phyloP scores from a whole-genome alignment of 2,888 invertebrate species.

The Scaptomyza caliginosa region DNA sequence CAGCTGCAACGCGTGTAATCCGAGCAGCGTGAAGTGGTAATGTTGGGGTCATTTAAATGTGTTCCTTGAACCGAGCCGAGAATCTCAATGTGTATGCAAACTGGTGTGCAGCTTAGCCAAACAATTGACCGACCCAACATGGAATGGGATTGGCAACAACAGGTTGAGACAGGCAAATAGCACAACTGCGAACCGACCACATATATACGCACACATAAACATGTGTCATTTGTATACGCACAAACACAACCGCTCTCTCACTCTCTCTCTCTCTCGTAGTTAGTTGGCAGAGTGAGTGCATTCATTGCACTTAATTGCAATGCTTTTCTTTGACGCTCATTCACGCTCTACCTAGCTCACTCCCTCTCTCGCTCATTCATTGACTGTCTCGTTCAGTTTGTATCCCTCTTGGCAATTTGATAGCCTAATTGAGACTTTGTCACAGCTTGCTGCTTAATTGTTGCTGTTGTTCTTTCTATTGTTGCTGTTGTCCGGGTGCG shows the following conservation, averaged over 20 bases:
- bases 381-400: conserved; percentile 16
- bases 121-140: conserved; percentile 52
- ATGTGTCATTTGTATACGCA: not conserved
- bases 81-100: conserved; percentile 13
- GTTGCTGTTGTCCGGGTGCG: conserved; percentile 45
- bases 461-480: conserved; percentile 26
- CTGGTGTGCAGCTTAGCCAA: conserved; percentile 20
- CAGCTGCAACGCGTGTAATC: conserved; percentile 44
- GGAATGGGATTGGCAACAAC: conserved; percentile 53
- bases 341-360: conserved; percentile 16
- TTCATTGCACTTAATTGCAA: conserved; percentile 71
- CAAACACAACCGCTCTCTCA: not conserved
- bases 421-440: conserved; percentile 80
- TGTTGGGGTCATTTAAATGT: conserved; percentile 16
- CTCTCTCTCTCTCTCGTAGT: not conserved
- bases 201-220: not conserved
- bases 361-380: not conserved
- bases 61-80: conserved; percentile 17
- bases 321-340: conserved; percentile 37
- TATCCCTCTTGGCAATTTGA: conserved; percentile 54
- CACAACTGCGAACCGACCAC: conserved; percentile 33
- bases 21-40: conserved; percentile 36
- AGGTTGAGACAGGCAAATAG: conserved; percentile 46
- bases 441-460: conserved; percentile 64
- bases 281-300: conserved; percentile 38